Percentiles rank a stretch among this genome's conserved stretches.
Evolutionary conservation across 2,797 vertebrate species (phyloP).

Genomic region (Lepidocolaptes lacrymiger): DNA sequence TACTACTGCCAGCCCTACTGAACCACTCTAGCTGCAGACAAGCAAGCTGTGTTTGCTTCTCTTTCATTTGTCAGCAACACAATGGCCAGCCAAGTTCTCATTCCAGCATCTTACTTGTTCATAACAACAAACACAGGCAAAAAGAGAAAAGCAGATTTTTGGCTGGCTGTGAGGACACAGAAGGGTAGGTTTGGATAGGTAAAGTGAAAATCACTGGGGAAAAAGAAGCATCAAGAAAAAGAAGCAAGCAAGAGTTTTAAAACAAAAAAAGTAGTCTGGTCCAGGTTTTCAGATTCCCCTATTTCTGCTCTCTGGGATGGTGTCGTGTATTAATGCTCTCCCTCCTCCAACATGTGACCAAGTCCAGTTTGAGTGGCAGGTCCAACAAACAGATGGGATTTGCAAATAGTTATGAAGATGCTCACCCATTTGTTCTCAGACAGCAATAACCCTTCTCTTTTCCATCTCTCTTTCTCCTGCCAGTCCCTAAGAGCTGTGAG

Average conservation of each 20-base stretch:
- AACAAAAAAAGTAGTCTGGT: background rate
- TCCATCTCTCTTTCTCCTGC: background rate
- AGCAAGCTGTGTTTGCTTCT: constrained; percentile 62
- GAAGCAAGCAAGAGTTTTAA: background rate
- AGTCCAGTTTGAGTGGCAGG: background rate
- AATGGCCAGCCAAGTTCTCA: constrained; percentile 51
- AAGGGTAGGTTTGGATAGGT: background rate
- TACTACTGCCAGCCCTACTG: constrained; percentile 27
- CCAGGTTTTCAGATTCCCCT: background rate
- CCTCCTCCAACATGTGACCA: background rate
- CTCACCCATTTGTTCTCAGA: background rate
- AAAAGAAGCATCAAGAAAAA: background rate
- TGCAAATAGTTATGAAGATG: background rate
- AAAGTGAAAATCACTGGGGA: background rate
- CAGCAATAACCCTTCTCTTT: background rate
- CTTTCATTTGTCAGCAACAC: constrained; percentile 46
- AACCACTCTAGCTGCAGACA: constrained; percentile 54
- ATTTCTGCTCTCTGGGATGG: background rate
- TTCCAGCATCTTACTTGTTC: constrained; percentile 31
- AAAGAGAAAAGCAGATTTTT: constrained; percentile 4
- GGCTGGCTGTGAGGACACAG: background rate
- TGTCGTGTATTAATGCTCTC: background rate
- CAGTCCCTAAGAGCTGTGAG: background rate
- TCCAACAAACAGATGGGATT: background rate
- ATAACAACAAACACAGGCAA: constrained; percentile 30